A percentile compares a stretch with the other conserved stretches of the same genome.
phyloP scores from a whole-genome alignment of 2,797 vertebrate genomes.

The Periophthalmus magnuspinnatus region DNA sequence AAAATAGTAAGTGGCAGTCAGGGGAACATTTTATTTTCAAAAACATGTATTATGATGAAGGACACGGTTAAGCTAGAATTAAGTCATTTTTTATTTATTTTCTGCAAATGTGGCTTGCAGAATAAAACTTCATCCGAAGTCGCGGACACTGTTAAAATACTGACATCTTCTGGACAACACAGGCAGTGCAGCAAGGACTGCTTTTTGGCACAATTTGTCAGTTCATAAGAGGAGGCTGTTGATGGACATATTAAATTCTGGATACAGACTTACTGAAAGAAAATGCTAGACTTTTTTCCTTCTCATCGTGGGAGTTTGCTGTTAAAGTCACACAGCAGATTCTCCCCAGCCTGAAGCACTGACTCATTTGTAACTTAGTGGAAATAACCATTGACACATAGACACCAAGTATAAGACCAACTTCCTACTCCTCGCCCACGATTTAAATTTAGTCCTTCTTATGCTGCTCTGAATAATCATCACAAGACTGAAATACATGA shows the following conservation, averaged over 20 bases:
- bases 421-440: constrained; percentile 19
- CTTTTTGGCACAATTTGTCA: neutral
- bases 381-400: constrained; percentile 32
- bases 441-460: neutral
- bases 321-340: constrained; percentile 10
- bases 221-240: neutral
- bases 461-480: constrained; percentile 21
- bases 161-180: constrained; percentile 46
- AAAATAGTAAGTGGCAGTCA: neutral
- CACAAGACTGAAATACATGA: constrained; percentile 12
- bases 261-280: neutral
- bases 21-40: neutral
- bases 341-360: constrained; percentile 8
- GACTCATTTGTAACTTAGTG: constrained; percentile 44
- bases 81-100: neutral
- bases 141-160: neutral
- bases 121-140: neutral
- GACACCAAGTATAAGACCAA: constrained; percentile 26
- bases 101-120: neutral
- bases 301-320: neutral
- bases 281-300: neutral
- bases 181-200: neutral
- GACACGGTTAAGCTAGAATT: neutral
- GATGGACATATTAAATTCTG: neutral
- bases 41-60: neutral